These are phyloP conservation scores for Falco naumanni DNA, from an alignment of 2,797 vertebrate genomes.

Conservation along the genomic window DNA sequence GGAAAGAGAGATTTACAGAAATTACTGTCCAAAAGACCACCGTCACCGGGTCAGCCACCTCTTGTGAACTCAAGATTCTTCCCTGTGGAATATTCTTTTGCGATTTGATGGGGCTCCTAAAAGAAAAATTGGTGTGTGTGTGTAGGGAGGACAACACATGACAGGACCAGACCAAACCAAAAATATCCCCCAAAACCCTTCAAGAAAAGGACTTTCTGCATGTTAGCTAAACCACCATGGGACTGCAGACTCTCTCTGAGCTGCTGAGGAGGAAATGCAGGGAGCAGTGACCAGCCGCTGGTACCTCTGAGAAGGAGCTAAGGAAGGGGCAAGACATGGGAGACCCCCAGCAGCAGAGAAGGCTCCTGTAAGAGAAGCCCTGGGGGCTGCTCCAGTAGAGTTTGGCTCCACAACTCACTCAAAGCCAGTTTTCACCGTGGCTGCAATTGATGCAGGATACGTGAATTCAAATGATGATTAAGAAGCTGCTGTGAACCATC, in stretches of 20 bases:
- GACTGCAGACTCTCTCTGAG: background rate
- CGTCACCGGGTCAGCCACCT: background rate
- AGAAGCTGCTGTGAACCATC: background rate
- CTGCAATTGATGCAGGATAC: background rate
- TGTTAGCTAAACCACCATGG: background rate
- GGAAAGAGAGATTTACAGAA: background rate
- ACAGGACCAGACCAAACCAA: background rate
- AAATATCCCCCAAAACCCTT: background rate
- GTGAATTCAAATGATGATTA: background rate
- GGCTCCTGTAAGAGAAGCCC: accelerated
- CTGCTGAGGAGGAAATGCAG: background rate
- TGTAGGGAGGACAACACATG: background rate
- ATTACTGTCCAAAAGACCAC: background rate
- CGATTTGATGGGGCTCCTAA: background rate
- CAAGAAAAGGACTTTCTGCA: background rate
- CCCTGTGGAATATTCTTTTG: background rate
- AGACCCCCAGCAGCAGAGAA: background rate
- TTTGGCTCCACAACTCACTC: background rate
- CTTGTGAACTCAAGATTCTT: background rate
- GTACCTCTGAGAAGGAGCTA: too few species aligned
- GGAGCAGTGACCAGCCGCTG: background rate
- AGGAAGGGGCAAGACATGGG: accelerated
- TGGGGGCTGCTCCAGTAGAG: background rate
- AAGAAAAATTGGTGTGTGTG: background rate
- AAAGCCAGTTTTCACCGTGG: background rate